A percentile compares a stretch with the other conserved stretches of the same genome.
phyloP scores from a whole-genome alignment of 2,797 vertebrate species.

The Sebastes taczanowskii region DNA sequence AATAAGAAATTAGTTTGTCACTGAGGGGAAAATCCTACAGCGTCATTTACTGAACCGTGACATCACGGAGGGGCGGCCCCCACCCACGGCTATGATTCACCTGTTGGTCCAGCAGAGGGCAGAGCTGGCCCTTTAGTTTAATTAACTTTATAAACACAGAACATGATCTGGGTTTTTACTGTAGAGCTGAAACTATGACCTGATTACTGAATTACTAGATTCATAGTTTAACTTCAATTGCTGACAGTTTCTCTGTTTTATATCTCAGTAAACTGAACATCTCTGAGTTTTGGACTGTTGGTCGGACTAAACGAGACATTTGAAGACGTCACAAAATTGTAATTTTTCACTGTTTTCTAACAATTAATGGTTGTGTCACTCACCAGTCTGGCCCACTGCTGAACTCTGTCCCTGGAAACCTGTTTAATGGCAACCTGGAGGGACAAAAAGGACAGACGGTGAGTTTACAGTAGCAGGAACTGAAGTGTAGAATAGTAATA shows the following conservation, averaged over 20 bases:
- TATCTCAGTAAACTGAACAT: too few relatives aligned
- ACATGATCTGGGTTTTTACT: too few relatives aligned
- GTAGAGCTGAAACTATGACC: too few relatives aligned
- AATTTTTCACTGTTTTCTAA: too few relatives aligned
- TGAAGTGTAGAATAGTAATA: not conserved
- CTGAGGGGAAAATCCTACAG: slow-evolving; percentile 46
- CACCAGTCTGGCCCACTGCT: slow-evolving; percentile 85
- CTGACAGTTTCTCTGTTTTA: too few relatives aligned
- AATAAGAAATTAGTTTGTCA: not conserved
- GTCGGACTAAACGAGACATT: too few relatives aligned
- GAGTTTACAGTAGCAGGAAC: not conserved
- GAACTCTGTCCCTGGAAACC: slow-evolving; percentile 80
- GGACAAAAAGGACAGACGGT: not conserved
- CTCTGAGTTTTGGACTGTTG: too few relatives aligned
- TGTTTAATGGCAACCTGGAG: slow-evolving; percentile 88
- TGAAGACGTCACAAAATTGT: too few relatives aligned
- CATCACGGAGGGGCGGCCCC: not conserved
- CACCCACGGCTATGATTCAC: not conserved
- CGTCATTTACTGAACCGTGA: slow-evolving; percentile 30
- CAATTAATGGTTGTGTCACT: slow-evolving; percentile 34
- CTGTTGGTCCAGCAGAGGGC: slow-evolving; percentile 33
- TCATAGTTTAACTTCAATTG: too few relatives aligned
- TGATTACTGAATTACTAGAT: too few relatives aligned
- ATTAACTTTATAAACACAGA: too few relatives aligned
- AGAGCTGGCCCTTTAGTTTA: not conserved